Conservation (phyloP, 2,113 vertebrate genomes). For the human region DNA sequence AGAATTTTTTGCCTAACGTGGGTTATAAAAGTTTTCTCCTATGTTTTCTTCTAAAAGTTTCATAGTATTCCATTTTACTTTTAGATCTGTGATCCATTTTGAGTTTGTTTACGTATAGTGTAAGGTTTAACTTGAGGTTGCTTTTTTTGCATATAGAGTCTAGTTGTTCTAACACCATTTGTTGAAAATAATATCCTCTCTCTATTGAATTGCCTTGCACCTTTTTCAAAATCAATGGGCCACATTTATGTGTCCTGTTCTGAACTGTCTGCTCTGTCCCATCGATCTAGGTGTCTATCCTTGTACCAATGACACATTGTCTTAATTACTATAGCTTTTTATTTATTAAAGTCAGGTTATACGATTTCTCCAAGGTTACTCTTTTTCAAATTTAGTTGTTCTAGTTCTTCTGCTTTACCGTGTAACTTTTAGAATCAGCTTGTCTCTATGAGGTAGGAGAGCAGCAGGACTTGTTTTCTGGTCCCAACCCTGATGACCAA, state of each 20-base stretch:
- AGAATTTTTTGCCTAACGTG: not conserved
- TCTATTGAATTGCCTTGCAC: not conserved
- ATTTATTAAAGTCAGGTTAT: not conserved
- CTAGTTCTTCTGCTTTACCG: not conserved
- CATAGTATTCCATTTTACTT: constrained; percentile 2
- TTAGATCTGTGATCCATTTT: not conserved
- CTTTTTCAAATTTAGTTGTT: not conserved
- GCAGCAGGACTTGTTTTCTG: too few relatives aligned
- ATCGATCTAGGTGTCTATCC: not conserved
- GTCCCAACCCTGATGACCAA: too few relatives aligned
- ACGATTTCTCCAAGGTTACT: not conserved
- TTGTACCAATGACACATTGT: not conserved
- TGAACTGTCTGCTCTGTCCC: not conserved
- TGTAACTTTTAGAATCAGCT: not conserved
- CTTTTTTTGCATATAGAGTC: not conserved
- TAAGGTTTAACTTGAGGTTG: not conserved
- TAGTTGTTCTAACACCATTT: not conserved
- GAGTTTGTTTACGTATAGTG: not conserved
- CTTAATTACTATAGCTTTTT: not conserved
- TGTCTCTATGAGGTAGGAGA: not conserved
- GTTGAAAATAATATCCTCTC: constrained; percentile 3
- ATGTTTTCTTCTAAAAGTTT: constrained; percentile 15
- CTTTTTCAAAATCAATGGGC: not conserved
- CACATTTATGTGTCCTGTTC: not conserved
- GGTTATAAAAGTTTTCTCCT: constrained; percentile 6